These are phyloP conservation scores for Meloidogyne chitwoodi DNA, from an alignment of 1,140 invertebrate species.

Conservation along the genomic window DNA sequence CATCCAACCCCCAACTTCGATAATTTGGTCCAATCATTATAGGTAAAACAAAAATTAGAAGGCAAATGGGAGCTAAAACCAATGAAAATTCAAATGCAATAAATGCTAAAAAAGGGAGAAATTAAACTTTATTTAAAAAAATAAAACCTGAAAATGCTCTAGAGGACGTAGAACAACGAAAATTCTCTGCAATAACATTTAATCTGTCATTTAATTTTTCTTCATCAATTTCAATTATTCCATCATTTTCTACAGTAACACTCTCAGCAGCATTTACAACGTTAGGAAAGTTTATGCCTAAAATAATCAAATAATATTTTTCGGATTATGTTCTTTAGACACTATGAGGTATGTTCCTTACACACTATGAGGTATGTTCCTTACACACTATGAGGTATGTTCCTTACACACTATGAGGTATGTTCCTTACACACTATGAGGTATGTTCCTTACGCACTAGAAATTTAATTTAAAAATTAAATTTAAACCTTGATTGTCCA, in stretches of 20 bases:
- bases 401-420: too few relatives aligned
- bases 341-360: too few relatives aligned
- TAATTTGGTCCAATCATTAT: constrained; percentile 28
- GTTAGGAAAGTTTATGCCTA: constrained; percentile 33
- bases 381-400: too few relatives aligned
- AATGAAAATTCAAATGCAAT: constrained; percentile 27
- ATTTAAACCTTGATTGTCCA: constrained; percentile 26
- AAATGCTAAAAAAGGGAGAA: background rate
- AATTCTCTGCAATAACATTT: constrained; percentile 27
- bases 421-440: too few relatives aligned
- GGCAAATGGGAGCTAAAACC: constrained; percentile 24
- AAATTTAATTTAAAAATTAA: background rate
- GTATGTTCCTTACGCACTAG: too few relatives aligned
- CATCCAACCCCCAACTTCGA: constrained; percentile 29
- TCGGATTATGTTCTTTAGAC: too few relatives aligned
- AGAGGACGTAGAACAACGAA: constrained; percentile 27
- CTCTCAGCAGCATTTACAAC: constrained; percentile 24
- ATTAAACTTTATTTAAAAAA: background rate
- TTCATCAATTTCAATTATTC: constrained; percentile 26
- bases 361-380: too few relatives aligned
- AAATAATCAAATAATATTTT: constrained; percentile 5
- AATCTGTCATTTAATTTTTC: constrained; percentile 21
- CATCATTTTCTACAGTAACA: constrained; percentile 27
- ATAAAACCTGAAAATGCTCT: constrained; percentile 21
- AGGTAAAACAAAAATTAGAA: constrained; percentile 28